phyloP scores from a whole-genome alignment of 92 coral and sea anemone genomes.

The Epizoanthus illoricatus region DNA sequence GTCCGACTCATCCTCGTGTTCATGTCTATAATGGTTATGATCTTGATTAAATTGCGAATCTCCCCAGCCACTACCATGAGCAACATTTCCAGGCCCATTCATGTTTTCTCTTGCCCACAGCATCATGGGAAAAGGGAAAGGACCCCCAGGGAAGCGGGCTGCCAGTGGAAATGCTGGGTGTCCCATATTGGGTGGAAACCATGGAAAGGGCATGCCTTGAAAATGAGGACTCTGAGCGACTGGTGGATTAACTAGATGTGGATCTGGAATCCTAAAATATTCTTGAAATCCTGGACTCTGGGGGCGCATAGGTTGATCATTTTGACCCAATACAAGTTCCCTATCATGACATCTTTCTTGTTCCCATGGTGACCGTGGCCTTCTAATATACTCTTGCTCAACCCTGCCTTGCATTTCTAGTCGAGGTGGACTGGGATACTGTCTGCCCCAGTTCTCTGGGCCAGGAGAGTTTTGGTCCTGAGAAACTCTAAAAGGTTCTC shows the following conservation, averaged over 20 bases:
- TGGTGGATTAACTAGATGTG: background rate
- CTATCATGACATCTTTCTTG: background rate
- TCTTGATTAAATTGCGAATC: conserved; percentile 14
- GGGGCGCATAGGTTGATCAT: background rate
- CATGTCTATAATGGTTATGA: conserved; percentile 27
- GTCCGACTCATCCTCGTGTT: background rate
- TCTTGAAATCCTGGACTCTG: background rate
- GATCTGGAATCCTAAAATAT: background rate
- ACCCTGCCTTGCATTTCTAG: background rate
- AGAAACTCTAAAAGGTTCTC: background rate
- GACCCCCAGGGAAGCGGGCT: background rate
- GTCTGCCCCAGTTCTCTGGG: background rate
- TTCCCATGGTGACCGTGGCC: background rate
- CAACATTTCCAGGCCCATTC: background rate
- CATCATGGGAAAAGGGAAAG: background rate
- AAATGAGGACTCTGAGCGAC: background rate
- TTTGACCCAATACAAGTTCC: background rate
- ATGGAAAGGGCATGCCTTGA: background rate
- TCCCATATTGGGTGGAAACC: background rate
- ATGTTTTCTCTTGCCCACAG: background rate
- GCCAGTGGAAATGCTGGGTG: background rate
- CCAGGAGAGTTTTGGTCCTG: background rate
- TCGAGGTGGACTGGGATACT: background rate
- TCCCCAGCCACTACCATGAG: background rate
- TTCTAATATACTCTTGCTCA: background rate